phyloP scores from a whole-genome alignment of 2,113 vertebrate genomes.

The Psophia crepitans region DNA sequence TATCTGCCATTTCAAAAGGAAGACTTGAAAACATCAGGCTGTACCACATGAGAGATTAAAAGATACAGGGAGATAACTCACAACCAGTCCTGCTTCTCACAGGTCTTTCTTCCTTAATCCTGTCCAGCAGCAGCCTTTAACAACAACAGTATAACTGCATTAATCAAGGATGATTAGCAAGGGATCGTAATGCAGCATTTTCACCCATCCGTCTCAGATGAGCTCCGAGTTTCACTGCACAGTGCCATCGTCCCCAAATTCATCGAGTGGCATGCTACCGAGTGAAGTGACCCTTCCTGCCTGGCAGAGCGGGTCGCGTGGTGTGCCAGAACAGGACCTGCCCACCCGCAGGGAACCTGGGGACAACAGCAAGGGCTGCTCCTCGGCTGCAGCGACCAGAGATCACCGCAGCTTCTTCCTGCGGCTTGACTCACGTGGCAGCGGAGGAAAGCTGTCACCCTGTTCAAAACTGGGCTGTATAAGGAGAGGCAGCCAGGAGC shows the following conservation, averaged over 20 bases:
- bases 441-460: background rate
- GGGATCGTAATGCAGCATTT: background rate
- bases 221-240: rapidly evolving
- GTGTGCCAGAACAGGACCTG: background rate
- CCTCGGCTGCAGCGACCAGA: rapidly evolving
- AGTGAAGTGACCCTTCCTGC: background rate
- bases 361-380: background rate
- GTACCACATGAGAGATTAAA: conserved; percentile 6
- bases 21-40: conserved; percentile 15
- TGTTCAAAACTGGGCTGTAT: rapidly evolving
- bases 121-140: conserved; percentile 20
- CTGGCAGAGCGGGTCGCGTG: rapidly evolving
- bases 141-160: background rate
- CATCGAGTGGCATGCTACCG: too few relatives aligned
- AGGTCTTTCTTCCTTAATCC: background rate
- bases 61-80: conserved; percentile 35
- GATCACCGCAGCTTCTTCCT: background rate
- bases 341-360: background rate
- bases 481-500: background rate
- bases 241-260: background rate
- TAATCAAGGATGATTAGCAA: conserved; percentile 19
- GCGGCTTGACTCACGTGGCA: background rate
- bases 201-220: background rate
- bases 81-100: background rate
- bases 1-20: conserved; percentile 43